Conservation (phyloP, 2,113 vertebrate genomes). For the Peromyscus californicus region DNA sequence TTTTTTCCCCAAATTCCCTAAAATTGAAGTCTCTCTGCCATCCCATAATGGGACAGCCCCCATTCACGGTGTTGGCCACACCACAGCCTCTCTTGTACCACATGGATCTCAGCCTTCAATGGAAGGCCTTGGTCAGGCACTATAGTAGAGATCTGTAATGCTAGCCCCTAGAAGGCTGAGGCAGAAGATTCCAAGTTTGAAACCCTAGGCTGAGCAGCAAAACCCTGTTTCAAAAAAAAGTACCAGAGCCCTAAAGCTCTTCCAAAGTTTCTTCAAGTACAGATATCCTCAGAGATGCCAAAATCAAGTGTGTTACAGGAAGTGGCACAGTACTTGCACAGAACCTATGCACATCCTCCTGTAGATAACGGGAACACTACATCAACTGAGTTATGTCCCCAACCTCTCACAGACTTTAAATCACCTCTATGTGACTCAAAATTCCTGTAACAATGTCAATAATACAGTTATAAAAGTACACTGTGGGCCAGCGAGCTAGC, state of each 20-base stretch:
- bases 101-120: neutral
- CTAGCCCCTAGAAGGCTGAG: neutral
- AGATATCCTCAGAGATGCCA: neutral
- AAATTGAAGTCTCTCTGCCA: neutral
- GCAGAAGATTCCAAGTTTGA: neutral
- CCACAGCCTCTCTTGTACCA: neutral
- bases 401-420: neutral
- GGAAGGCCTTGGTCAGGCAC: too few species aligned
- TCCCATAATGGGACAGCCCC: neutral
- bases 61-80: neutral
- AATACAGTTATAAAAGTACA: neutral
- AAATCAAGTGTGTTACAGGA: neutral
- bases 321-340: neutral
- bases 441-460: neutral
- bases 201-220: neutral
- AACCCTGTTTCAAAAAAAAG: neutral
- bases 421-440: neutral
- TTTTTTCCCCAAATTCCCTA: neutral
- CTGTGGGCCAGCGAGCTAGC: neutral
- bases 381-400: neutral
- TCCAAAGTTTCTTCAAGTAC: neutral
- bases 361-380: neutral
- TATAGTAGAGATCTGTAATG: neutral
- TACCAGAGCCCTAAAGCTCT: neutral
- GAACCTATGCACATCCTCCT: neutral